Conservation (phyloP, 1,140 invertebrate species). For the Wiebesia pumilae region DNA sequence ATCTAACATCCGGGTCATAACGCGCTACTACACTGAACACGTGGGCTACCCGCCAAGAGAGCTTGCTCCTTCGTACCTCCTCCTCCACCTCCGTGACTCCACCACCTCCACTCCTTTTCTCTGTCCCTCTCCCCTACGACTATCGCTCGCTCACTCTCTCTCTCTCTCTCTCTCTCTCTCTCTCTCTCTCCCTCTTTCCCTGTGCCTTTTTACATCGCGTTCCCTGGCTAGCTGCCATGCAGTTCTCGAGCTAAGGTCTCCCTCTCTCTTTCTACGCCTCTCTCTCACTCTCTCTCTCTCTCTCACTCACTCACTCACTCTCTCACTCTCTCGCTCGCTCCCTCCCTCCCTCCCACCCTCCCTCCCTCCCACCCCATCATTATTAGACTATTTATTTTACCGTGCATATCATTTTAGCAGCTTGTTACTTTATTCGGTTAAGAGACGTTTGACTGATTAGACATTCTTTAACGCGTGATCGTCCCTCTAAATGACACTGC, state of each 20-base stretch:
- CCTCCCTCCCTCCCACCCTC: neutral
- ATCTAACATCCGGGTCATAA: slow-evolving; percentile 77
- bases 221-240: slow-evolving; percentile 19
- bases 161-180: slow-evolving; percentile 39
- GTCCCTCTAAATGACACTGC: neutral
- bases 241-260: slow-evolving; percentile 4
- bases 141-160: slow-evolving; percentile 53
- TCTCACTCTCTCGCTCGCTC: neutral
- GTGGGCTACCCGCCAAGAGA: slow-evolving; percentile 64
- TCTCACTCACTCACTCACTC: neutral
- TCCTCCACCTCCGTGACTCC: slow-evolving; percentile 69
- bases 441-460: neutral
- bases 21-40: slow-evolving; percentile 76
- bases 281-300: neutral
- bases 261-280: neutral
- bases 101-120: slow-evolving; percentile 57
- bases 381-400: neutral
- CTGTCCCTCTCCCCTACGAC: slow-evolving; percentile 56
- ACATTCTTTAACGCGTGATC: neutral
- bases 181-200: slow-evolving; percentile 48
- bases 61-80: slow-evolving; percentile 41
- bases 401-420: neutral
- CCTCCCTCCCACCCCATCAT: neutral
- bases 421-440: neutral
- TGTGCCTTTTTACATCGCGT: slow-evolving; percentile 18